Evolutionary conservation across 1,140 invertebrate genomes (phyloP), one percentile per base, ranked within the genome.

Genomic region (Lepidurus arcticus): DNA sequence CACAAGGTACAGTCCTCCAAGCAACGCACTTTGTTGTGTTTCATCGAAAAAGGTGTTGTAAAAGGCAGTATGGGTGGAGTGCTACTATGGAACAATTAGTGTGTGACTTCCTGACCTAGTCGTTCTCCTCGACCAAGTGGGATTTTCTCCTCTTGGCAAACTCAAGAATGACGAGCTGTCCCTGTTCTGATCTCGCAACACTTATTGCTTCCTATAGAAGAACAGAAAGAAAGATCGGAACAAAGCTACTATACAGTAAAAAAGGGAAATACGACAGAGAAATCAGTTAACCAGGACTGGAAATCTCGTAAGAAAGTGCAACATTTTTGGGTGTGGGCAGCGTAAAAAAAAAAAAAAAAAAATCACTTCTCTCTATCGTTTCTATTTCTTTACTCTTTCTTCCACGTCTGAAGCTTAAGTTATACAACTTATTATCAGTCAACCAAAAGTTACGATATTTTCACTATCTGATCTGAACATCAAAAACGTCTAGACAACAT

Each of bases 91-190:
- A 65, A 65, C 53, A 65, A 65, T 7, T 65, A 65, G 53, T 65
- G 53, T 65, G 21, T 65, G 53, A 65, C 53, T 65, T 65, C 53
- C 53, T 65, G 53, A 65, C 53, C 53, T 65, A 65, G 16, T 65
- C 53, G 53, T 65, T 65, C 53, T 21, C 13, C 53, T 65, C 53
- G 53, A 65, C 53, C 16, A 65, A 16, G 7, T 21, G 53, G 53
- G 53, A 65, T 65, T 65, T 65, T 21, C 34, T 34, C 21, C 53
- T 21, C 53, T 21, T 21, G 13, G 21, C 53, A 65, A 65, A 65
- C 16, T 65, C n/a, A 65, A 65, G 53, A 65, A 21, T 65, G 53
- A 65, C 8, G 53, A n/a, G 53, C 8, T 13, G 16, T 65, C 53
- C 16, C 53, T 21, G 21, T 65, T 65, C 53, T 34, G 53, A 65